phyloP scores from a whole-genome alignment of 92 coral and sea anemone species.

The Phenganax subtilis region DNA sequence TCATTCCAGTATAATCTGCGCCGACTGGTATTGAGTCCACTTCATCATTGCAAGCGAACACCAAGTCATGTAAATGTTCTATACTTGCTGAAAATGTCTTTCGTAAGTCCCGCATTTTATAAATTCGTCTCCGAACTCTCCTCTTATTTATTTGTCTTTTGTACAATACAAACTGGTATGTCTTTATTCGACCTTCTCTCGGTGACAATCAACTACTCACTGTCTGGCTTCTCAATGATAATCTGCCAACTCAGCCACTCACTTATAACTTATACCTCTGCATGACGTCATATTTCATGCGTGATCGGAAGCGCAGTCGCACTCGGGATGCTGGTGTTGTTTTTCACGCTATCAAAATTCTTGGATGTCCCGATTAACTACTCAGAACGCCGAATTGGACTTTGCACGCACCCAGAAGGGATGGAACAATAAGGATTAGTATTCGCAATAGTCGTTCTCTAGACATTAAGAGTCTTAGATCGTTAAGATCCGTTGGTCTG shows the following conservation, averaged over 20 bases:
- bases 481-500: too few species aligned
- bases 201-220: neutral
- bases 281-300: slow-evolving; percentile 4
- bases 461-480: too few species aligned
- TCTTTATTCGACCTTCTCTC: neutral
- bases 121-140: neutral
- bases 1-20: slow-evolving; percentile 13
- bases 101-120: slow-evolving; percentile 26
- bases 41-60: slow-evolving; percentile 24
- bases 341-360: neutral
- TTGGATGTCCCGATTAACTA: neutral
- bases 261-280: neutral
- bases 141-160: neutral
- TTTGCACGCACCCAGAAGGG: too few species aligned
- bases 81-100: slow-evolving; percentile 17
- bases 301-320: neutral
- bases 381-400: too few species aligned
- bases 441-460: too few species aligned
- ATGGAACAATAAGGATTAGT: too few species aligned
- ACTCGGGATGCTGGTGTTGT: too few species aligned
- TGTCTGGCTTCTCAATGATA: neutral
- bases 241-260: neutral
- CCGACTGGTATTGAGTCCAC: neutral
- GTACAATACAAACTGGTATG: too few species aligned
- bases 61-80: slow-evolving; percentile 23